Percentiles rank a stretch among this genome's conserved stretches.
phyloP scores from a whole-genome alignment of 2,888 invertebrate species.

The Agrenia bidenticulata region DNA sequence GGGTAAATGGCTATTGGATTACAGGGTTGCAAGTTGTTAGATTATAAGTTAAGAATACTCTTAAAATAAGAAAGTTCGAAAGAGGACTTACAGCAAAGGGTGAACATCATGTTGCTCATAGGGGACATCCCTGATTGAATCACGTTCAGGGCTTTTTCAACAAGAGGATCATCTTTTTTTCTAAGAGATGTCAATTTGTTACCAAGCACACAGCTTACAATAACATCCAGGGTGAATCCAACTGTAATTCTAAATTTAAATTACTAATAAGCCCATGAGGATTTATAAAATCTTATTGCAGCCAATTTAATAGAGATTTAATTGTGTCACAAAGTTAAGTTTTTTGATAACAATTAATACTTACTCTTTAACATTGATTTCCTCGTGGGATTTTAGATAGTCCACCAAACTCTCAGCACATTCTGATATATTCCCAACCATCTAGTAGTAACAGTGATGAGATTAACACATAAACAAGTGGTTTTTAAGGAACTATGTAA shows the following conservation, averaged over 20 bases:
- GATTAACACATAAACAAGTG: not conserved
- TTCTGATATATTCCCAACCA: not conserved
- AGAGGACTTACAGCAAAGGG: not conserved
- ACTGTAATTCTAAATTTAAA: not conserved
- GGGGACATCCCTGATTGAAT: not conserved
- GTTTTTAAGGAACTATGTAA: too few species aligned
- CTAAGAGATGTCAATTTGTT: not conserved
- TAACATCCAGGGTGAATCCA: not conserved
- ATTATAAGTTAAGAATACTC: too few species aligned
- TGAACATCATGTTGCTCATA: not conserved
- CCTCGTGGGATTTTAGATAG: too few species aligned
- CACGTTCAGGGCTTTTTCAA: not conserved
- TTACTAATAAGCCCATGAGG: too few species aligned
- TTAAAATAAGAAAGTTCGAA: too few species aligned
- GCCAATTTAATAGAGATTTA: too few species aligned
- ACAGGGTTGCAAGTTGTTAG: too few species aligned
- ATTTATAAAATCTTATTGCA: too few species aligned
- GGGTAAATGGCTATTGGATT: too few species aligned
- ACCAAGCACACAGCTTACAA: not conserved
- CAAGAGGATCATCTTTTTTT: not conserved
- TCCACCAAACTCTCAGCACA: not conserved
- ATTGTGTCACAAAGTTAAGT: too few species aligned
- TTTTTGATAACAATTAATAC: too few species aligned
- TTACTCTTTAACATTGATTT: constrained; percentile 1
- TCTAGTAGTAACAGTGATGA: not conserved